These are phyloP conservation scores for Neotragus moschatus DNA, from an alignment of 2,113 vertebrate genomes.

Conservation along the genomic window DNA sequence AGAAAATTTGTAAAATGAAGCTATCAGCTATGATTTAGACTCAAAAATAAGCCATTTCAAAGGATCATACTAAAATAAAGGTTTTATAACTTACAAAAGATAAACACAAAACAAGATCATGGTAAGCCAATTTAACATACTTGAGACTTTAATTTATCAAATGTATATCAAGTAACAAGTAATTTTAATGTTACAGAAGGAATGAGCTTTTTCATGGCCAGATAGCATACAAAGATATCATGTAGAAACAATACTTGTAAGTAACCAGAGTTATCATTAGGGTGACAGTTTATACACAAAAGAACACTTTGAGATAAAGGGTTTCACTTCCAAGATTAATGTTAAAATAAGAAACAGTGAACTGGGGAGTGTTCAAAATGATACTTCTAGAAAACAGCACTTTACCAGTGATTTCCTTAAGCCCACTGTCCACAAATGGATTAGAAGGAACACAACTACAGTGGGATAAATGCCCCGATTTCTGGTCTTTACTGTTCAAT, in stretches of 20 bases:
- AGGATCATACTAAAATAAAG: constrained; percentile 25
- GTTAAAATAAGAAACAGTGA: constrained; percentile 16
- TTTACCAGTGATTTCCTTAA: not conserved
- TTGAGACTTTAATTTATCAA: constrained; percentile 5
- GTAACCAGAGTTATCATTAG: not conserved
- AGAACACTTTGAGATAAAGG: not conserved
- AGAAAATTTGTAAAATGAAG: not conserved
- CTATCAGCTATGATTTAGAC: not conserved
- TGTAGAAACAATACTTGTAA: not conserved
- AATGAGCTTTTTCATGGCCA: not conserved
- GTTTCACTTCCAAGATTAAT: not conserved
- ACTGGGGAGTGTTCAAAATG: not conserved
- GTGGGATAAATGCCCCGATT: not conserved
- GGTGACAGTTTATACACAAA: not conserved
- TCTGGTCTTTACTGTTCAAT: constrained; percentile 48
- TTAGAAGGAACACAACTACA: not conserved
- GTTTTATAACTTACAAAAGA: not conserved
- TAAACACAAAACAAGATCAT: constrained; percentile 2
- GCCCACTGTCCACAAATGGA: not conserved
- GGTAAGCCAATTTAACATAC: not conserved
- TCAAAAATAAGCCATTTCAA: not conserved
- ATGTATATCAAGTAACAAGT: not conserved
- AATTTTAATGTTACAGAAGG: not conserved
- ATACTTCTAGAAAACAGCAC: constrained; percentile 23
- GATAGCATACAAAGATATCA: not conserved